phyloP scores from a whole-genome alignment of 1,140 invertebrate species.

The Drosophila repleta region DNA sequence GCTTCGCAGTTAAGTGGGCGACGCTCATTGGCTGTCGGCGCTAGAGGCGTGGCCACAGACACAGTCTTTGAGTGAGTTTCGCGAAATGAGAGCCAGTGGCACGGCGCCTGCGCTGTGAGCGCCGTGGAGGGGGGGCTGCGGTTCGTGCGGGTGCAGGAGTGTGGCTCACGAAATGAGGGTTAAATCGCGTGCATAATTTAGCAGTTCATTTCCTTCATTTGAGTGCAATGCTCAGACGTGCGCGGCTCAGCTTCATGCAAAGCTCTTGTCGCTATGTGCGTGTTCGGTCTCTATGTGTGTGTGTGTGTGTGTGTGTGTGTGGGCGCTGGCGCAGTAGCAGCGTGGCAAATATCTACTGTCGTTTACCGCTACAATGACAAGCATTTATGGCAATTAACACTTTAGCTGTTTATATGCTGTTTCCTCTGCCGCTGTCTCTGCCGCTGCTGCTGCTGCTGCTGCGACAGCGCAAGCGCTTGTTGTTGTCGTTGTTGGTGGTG shows the following conservation, averaged over 20 bases:
- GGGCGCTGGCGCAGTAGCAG: conserved; percentile 68
- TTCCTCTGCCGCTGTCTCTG: conserved; percentile 36
- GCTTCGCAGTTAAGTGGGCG: conserved; percentile 15
- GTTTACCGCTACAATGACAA: conserved; percentile 84
- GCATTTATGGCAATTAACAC: conserved; percentile 84
- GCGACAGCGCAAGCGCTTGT: conserved; percentile 36
- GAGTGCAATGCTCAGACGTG: conserved; percentile 75
- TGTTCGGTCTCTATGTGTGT: not conserved
- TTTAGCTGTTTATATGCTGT: conserved; percentile 83
- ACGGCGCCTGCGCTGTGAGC: conserved; percentile 41
- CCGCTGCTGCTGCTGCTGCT: conserved; percentile 8
- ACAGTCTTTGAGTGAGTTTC: conserved; percentile 23
- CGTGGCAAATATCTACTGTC: conserved; percentile 79
- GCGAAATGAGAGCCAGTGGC: conserved; percentile 20
- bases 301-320: conserved; percentile 25
- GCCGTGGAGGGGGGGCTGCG: not conserved
- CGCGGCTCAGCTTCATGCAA: conserved; percentile 35
- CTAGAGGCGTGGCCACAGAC: conserved; percentile 49
- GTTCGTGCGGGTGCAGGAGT: conserved; percentile 39
- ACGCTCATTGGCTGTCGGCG: conserved; percentile 55
- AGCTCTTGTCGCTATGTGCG: conserved; percentile 21
- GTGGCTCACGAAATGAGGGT: conserved; percentile 75
- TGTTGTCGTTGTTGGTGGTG: conserved; percentile 13
- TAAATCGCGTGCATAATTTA: conserved; percentile 83
- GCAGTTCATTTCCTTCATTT: conserved; percentile 83